These are phyloP conservation scores for Oryzias sinensis DNA, from an alignment of 2,797 vertebrate genomes.

Conservation along the genomic window DNA sequence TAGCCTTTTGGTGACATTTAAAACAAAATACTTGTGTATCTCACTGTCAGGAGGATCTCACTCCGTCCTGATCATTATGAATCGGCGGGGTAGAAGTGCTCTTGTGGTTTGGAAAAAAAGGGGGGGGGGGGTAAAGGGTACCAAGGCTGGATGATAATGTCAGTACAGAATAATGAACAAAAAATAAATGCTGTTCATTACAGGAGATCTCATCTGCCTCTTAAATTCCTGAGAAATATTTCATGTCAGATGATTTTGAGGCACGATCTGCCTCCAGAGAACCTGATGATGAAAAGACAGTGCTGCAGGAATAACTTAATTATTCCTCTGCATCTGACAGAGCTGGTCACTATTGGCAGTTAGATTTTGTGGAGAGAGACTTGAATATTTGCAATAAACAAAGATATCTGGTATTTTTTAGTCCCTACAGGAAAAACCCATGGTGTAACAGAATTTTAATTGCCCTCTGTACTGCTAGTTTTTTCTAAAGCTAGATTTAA, in stretches of 20 bases:
- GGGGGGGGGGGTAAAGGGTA: background rate
- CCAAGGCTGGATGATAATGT: constrained; percentile 4
- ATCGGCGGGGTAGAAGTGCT: constrained; percentile 17
- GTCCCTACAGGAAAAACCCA: background rate
- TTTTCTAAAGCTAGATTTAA: no score
- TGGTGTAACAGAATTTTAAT: no score
- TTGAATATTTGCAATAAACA: constrained; percentile 21
- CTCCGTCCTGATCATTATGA: constrained; percentile 36
- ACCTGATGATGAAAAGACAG: constrained; percentile 9
- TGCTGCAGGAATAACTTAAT: constrained; percentile 24
- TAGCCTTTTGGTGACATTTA: background rate
- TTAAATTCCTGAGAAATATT: constrained; percentile 1
- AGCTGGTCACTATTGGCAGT: constrained; percentile 22
- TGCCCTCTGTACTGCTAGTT: no score
- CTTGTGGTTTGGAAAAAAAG: constrained; percentile 1
- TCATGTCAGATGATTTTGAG: constrained; percentile 7
- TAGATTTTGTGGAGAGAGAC: constrained; percentile 19
- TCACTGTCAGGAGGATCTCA: constrained; percentile 23
- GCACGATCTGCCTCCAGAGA: background rate
- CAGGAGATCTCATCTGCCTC: background rate
- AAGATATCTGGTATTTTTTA: constrained; percentile 9
- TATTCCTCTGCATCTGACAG: constrained; percentile 32
- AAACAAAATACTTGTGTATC: background rate
- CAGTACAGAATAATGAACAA: constrained; percentile 11
- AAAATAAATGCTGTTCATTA: background rate